Evolutionary conservation across 37 sponge, comb jelly and placozoan genomes (phyloP).

Genomic region (Aplysina aerophoba): DNA sequence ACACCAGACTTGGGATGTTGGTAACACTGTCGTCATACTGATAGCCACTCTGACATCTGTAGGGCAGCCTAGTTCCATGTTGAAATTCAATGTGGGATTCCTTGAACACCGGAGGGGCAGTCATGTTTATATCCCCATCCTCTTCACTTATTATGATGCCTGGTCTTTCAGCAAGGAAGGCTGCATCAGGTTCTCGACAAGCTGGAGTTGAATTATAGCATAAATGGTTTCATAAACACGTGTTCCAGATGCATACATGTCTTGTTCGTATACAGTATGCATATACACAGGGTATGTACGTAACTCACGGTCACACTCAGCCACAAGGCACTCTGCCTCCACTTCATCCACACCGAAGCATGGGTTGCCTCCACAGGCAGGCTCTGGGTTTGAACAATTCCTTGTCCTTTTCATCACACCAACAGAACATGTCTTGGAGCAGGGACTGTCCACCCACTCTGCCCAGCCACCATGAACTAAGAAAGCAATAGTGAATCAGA

Average conservation of each 20-base stretch:
- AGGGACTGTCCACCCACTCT: neutral
- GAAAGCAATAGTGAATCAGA: neutral
- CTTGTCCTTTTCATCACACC: neutral
- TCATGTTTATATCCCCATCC: neutral
- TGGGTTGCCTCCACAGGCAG: neutral
- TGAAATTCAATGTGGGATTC: neutral
- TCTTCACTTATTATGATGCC: neutral
- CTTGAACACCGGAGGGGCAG: neutral
- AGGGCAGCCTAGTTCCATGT: neutral
- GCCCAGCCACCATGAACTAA: constrained; percentile 9
- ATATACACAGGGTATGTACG: neutral
- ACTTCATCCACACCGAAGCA: neutral
- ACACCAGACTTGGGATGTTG: neutral
- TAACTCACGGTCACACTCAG: neutral
- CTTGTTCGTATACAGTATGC: neutral
- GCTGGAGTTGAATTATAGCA: neutral
- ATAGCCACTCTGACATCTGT: constrained; percentile 5
- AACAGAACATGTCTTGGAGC: constrained; percentile 12
- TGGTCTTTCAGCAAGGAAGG: neutral
- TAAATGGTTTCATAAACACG: neutral
- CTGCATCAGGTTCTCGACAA: neutral
- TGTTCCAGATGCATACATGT: too few species aligned
- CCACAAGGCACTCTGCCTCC: neutral
- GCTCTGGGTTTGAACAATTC: constrained; percentile 17
- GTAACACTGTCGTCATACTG: neutral